Evolutionary conservation across 2,888 invertebrate genomes (phyloP).

Genomic region (Epistrophe grossulariae): DNA sequence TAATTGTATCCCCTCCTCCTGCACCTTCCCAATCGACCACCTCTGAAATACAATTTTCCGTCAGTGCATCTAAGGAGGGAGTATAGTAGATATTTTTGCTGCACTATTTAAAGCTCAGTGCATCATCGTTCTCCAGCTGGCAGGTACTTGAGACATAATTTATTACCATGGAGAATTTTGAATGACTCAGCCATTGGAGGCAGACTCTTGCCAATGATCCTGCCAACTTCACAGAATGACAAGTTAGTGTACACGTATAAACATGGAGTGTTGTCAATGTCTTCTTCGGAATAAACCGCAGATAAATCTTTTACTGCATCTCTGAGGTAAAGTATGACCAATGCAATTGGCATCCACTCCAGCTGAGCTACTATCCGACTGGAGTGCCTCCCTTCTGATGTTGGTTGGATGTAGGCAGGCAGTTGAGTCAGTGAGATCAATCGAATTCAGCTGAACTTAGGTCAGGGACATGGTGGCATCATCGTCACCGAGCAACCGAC

Average conservation of each 20-base stretch:
- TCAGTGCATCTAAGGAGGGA: not conserved
- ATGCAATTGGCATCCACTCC: constrained; percentile 52
- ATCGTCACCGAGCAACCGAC: not conserved
- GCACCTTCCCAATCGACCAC: not conserved
- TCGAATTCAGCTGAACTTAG: constrained; percentile 58
- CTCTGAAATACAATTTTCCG: not conserved
- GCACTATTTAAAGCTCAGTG: constrained; percentile 11
- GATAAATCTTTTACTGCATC: constrained; percentile 40
- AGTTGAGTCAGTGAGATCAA: constrained; percentile 54
- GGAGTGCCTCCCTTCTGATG: constrained; percentile 17
- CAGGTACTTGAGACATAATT: constrained; percentile 64
- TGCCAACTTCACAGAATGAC: constrained; percentile 61
- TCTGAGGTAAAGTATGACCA: constrained; percentile 21
- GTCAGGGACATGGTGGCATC: constrained; percentile 60
- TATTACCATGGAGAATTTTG: constrained; percentile 41
- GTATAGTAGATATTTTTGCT: not conserved
- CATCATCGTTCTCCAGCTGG: constrained; percentile 17
- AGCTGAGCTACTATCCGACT: constrained; percentile 4
- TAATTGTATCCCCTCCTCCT: not conserved
- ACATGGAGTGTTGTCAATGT: constrained; percentile 19
- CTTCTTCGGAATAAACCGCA: constrained; percentile 38
- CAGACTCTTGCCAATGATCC: constrained; percentile 41
- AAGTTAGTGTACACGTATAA: constrained; percentile 13
- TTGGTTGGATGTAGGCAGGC: constrained; percentile 20
- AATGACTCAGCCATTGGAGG: constrained; percentile 46